Evolutionary conservation across 1,140 invertebrate genomes (phyloP), one percentile per base, ranked within the genome.

Genomic region (Drosophila kanapiae): DNA sequence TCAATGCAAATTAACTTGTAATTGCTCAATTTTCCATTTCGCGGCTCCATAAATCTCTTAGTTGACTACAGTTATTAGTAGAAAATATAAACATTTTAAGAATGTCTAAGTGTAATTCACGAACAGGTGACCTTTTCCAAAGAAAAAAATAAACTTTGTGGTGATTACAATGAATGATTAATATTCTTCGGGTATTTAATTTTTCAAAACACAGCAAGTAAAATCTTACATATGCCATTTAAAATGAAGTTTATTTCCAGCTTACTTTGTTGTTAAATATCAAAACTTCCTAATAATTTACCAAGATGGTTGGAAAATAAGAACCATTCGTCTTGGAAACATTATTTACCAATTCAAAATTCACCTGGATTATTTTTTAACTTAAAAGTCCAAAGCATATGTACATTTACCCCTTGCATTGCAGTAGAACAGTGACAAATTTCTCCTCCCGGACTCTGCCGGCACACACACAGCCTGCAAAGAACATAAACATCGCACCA

Each of bases 21-120:
- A 70, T 70, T 68, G 67, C n/a, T 54, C 38, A 70, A 68, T 70
- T 70, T 54, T 23, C n/a, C n/a, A 37, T 54, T 68, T 70, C 13
- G 45, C 43, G 35, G 38, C 31, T 68, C 38, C 23, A 45, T 70
- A 54, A 45, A 70, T 45, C 31, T 23, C n/a, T 31, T 10, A 14
- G 45, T 14, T 53, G 23, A 53, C 18, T 31, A 18, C 27, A 23
- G 31, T 54, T 23, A 53, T 45, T 45, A 16, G 9, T 54, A 35
- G 5, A 43, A 33, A 40, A 31, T 16, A 16, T 43, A 16, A 13
- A 23, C 0, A 3, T 11, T 29, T 61, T 18, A 29, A 5, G 54
- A 16, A n/a, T 8, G 4, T 35, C 11, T 0, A 49, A 29, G 1
- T 37, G 18, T 37, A 37, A 37, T 6, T 37, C 9, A 10, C 14